phyloP scores from a whole-genome alignment of 2,888 invertebrate genomes.

The Callyntrura sp. region DNA sequence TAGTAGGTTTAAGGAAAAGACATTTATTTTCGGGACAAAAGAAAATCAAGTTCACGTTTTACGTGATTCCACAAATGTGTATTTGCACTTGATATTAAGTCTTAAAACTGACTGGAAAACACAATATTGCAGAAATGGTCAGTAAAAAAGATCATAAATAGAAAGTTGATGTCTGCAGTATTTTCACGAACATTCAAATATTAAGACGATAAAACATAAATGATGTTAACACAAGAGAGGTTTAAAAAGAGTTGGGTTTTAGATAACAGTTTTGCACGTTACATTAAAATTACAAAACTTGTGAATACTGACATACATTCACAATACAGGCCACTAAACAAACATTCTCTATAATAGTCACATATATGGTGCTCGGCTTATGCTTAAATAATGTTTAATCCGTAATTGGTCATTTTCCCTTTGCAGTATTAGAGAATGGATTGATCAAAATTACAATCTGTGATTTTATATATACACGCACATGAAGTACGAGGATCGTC shows the following conservation, averaged over 20 bases:
- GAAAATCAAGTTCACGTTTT: background rate
- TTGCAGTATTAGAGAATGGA: no score
- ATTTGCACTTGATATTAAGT: no score
- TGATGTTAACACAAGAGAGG: background rate
- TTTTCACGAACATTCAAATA: background rate
- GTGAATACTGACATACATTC: constrained; percentile 4
- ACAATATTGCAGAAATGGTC: no score
- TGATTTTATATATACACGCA: background rate
- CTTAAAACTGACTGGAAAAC: no score
- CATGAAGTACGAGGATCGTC: background rate
- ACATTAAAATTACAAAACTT: background rate
- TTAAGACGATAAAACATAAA: background rate
- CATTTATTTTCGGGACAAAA: background rate
- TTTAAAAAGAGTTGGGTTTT: background rate
- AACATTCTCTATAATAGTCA: background rate
- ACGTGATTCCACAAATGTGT: background rate
- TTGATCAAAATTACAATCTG: no score
- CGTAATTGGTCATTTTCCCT: background rate
- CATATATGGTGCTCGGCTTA: background rate
- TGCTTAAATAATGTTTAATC: background rate
- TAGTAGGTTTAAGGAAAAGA: background rate
- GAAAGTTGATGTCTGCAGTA: no score
- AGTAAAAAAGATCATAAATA: no score
- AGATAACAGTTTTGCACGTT: background rate
- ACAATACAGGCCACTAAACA: constrained; percentile 20